phyloP scores from a whole-genome alignment of 2,797 vertebrate genomes.

The Sebastes hubbsi region DNA sequence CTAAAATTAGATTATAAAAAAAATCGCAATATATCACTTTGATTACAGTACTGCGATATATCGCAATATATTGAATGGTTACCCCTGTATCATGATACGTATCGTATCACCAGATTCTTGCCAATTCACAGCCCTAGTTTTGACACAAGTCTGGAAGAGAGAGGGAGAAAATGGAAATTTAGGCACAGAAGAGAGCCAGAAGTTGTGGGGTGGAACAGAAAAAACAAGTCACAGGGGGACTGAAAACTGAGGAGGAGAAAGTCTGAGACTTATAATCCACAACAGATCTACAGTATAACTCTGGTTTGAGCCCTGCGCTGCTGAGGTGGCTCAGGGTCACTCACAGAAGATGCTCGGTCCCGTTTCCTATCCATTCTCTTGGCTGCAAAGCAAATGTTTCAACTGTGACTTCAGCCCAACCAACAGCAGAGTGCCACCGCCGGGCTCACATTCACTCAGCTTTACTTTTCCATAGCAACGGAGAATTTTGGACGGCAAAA shows the following conservation, averaged over 20 bases:
- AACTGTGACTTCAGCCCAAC: constrained; percentile 13
- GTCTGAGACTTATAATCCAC: neutral
- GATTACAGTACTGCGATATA: too few relatives aligned
- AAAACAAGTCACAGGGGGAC: neutral
- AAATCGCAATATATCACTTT: fast-evolving
- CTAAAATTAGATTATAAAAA: too few relatives aligned
- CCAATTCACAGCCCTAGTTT: too few relatives aligned
- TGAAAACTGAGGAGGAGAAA: neutral
- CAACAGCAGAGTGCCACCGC: neutral
- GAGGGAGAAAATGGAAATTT: neutral
- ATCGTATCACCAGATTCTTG: too few relatives aligned
- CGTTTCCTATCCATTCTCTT: constrained; percentile 27
- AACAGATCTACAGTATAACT: neutral
- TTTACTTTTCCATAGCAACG: constrained; percentile 27
- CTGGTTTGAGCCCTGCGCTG: neutral
- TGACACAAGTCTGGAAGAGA: neutral
- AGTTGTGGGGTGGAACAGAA: neutral
- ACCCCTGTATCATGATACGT: too few relatives aligned
- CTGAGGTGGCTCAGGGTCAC: constrained; percentile 12
- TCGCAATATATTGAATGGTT: too few relatives aligned
- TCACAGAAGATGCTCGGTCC: constrained; percentile 19
- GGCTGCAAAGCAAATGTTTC: constrained; percentile 17
- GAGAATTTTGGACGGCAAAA: neutral
- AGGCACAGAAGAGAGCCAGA: neutral
- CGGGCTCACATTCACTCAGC: neutral